Percentiles rank a stretch among this genome's conserved stretches.
Evolutionary conservation across 2,888 invertebrate genomes (phyloP).

Genomic region (Meloe dianella): DNA sequence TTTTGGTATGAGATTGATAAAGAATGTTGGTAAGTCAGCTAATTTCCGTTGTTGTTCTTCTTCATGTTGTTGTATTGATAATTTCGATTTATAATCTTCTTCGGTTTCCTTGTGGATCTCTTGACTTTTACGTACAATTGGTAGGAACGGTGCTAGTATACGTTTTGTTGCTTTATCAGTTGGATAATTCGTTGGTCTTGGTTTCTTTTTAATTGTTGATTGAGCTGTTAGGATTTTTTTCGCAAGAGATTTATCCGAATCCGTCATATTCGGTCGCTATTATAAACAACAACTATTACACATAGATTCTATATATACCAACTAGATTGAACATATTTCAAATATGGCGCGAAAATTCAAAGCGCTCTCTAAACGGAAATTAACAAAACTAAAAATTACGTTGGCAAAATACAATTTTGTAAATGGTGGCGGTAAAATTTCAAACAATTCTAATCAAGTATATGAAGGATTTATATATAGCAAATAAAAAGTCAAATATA

Average conservation of each 20-base stretch:
- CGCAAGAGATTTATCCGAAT: neutral
- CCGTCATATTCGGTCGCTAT: neutral
- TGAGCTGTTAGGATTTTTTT: neutral
- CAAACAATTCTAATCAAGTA: too few species aligned
- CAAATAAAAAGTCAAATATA: neutral
- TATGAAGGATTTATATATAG: neutral
- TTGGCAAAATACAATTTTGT: too few species aligned
- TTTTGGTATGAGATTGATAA: constrained; percentile 64
- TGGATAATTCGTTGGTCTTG: neutral
- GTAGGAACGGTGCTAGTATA: constrained; percentile 67
- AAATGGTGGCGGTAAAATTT: too few species aligned
- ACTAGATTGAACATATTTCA: neutral
- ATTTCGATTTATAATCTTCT: constrained; percentile 52
- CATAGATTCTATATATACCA: too few species aligned
- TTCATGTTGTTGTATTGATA: too few species aligned
- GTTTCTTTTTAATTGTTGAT: neutral
- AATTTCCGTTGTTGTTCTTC: too few species aligned
- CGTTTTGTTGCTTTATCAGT: constrained; percentile 64
- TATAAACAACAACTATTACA: too few species aligned
- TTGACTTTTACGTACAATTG: constrained; percentile 51
- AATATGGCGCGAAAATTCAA: too few species aligned
- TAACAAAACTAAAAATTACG: too few species aligned
- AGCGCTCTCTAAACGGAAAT: too few species aligned
- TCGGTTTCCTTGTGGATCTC: constrained; percentile 40
- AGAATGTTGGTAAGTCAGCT: constrained; percentile 57